A percentile compares a stretch with the other conserved stretches of the same genome.
phyloP scores from a whole-genome alignment of 2,113 vertebrate species.

The Peromyscus maniculatus region DNA sequence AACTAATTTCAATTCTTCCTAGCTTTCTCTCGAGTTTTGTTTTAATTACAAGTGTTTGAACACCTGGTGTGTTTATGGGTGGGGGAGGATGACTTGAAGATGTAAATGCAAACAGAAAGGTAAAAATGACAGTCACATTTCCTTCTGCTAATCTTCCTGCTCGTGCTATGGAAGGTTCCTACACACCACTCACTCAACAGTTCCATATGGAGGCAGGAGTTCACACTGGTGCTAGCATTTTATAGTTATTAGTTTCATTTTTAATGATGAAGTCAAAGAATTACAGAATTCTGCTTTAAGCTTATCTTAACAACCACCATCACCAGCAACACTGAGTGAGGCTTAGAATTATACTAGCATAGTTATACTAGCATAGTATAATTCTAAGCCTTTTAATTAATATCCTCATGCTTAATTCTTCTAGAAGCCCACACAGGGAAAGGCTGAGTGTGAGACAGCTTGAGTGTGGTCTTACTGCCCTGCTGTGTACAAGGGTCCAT shows the following conservation, averaged over 20 bases:
- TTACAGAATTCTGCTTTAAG: not conserved
- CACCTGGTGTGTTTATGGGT: conserved; percentile 17
- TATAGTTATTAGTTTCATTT: not conserved
- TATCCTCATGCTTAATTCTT: not conserved
- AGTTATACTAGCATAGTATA: no score
- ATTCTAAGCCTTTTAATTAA: not conserved
- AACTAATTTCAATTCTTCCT: not conserved
- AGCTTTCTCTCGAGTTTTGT: conserved; percentile 21
- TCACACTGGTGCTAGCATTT: not conserved
- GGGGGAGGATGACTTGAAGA: not conserved
- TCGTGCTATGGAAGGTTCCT: not conserved
- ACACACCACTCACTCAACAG: fast-evolving
- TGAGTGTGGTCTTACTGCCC: not conserved
- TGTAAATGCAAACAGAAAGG: not conserved
- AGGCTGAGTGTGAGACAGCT: not conserved
- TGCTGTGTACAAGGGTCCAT: not conserved
- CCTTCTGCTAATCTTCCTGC: not conserved
- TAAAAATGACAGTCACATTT: not conserved
- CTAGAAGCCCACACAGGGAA: not conserved
- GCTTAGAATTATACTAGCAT: not conserved
- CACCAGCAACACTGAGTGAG: not conserved
- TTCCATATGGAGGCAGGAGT: not conserved
- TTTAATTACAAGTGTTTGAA: conserved; percentile 63
- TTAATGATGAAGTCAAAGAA: not conserved
- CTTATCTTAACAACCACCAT: not conserved